Base-by-base conservation (phyloP, 1,140 invertebrate species). In the Oreohelix idahoensis region DNA sequence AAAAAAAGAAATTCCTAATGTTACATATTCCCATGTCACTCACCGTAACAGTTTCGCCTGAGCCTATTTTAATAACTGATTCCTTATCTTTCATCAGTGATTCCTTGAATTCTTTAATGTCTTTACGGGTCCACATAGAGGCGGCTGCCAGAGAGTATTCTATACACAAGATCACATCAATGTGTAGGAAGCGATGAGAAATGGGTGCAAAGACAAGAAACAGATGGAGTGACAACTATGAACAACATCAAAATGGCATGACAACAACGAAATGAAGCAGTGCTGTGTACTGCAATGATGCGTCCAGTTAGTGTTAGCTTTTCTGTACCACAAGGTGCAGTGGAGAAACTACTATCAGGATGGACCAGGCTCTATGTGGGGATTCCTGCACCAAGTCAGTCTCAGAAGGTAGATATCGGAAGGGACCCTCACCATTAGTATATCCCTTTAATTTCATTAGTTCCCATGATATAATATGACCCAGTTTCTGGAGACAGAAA, bases 11-110 rank as follows among this genome's bases (percentile, higher is more conserved):
- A 45, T 8, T 45, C 5, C 5, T 45, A 45, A 45, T 45, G 42
- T 45, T 45, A 45, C 15, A 58, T 11, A 58, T 23, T 66, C 29
- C 29, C 29, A 2, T 29, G 11, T 32, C 63, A 66, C 97, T 81
- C 97, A 95, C 97, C 51, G 98, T 99, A 13, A 99, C 96, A 13
- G 97, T 98, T 93, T 99, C 98, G 20, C 98, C 98, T 92, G 99
- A 98, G 0, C 97, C 97, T 73, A 99, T 96, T 90, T 96, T 96
- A 83, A 99, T 96, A n/a, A 98, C 95, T 0, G 98, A 96, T 92
- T 99, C 98, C 58, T 95, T 95, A 88, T 97, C 97, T 89, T 95
- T 95, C 70, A 94, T 94, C 45, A 99, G 96, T 0, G 95, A 95
- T n/a, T 93, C 91, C 93, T 99, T 99, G 93, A 99, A 99, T 90